Base-by-base conservation (phyloP, 2,113 vertebrate genomes). In the Caloenas nicobarica region DNA sequence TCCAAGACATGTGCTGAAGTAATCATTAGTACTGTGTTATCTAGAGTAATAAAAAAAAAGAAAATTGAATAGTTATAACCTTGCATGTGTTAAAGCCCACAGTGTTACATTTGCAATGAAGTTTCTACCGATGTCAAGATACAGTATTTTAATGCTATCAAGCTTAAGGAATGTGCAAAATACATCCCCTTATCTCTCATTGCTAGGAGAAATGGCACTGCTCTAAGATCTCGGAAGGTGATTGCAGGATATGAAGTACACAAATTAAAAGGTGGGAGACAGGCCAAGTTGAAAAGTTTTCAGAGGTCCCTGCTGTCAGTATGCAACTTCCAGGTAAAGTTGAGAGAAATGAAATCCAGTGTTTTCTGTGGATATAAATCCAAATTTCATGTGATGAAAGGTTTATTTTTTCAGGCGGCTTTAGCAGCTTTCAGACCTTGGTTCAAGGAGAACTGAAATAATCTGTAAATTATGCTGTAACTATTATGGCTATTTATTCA, bases 401-500 rank as follows among this genome's bases (percentile, higher is more conserved):
- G 34, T 91, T 84, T 90, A 25, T 79, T 82, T 71, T 91, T 82
- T 72, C 58, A 88, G 60, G 46, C 73, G 62, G 36, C 26, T 87
- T 95, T 72, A 92, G 78, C 46, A 89, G n/a, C 36, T 80, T 92
- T 86, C 71, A 93, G 94, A 92, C 79, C 84, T 95, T 94, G 50
- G 81, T 86, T 95, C 80, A 91, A 92, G 92, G 83, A 94, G 92
- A 96, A 91, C 50, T 69, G 73, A 86, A 96, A 91, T 64, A 87
- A 73, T 74, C 83, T 90, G 80, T 88, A 95, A 95, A 96, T 95
- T 91, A 89, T 93, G 44, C 84, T 93, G 81, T 91, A 85, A 64
- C 65, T 94, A 70, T 90, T 92, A 90, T 72, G 88, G 56, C 53
- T 88, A 83, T 95, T 96, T 95, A 94, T 92, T 97, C 51, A 65